Base-by-base conservation (phyloP, 2,888 invertebrate species). In the Epinotia ramella region DNA sequence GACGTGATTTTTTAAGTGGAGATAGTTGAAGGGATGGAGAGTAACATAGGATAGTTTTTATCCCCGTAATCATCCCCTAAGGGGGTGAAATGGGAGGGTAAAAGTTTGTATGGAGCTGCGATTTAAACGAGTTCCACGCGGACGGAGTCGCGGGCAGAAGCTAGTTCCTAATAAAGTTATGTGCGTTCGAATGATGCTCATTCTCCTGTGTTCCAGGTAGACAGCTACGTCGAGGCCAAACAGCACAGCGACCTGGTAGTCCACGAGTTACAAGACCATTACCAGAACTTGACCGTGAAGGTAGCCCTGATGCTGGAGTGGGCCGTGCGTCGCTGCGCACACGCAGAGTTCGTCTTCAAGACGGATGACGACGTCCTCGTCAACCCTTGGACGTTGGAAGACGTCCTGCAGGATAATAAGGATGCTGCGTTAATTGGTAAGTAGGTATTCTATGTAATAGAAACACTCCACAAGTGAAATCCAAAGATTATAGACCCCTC, bases 201-300 rank as follows among this genome's bases (percentile, higher is more conserved):
- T 9, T 40, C 33, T 40, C 62, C 20, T 6, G 20, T 2, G 62
- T 78, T 84, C 53, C 85, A 94, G 94, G 85, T 84, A 77, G 88
- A 91, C 59, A 88, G 83, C 72, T 91, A 92, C 79, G 81, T 92
- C 6, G 96, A 96, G 84, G 92, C 95, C 7, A 91, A 92, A 79
- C 85, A 91, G 49, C 90, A 95, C 84, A 87, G 92, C 1, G 97
- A 97, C 81, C 85, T 97, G 53, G 90, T 97, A 57, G 95, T 96
- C 40, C 96, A 95, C 56, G 92, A 95, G 65, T 96, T 96, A 82
- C 74, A 88, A 11, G 97, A 97, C 82, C 94, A 95, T 46, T 96
- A 96, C 83, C 94, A 95, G 80, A 96, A 97, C 84, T 87, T 96
- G 78, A 96, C 96, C 0, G 91, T 96, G 80, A 97, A 97, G 89